Evolutionary conservation across 2,797 vertebrate species (phyloP).

Genomic region (Austrolebias charrua): DNA sequence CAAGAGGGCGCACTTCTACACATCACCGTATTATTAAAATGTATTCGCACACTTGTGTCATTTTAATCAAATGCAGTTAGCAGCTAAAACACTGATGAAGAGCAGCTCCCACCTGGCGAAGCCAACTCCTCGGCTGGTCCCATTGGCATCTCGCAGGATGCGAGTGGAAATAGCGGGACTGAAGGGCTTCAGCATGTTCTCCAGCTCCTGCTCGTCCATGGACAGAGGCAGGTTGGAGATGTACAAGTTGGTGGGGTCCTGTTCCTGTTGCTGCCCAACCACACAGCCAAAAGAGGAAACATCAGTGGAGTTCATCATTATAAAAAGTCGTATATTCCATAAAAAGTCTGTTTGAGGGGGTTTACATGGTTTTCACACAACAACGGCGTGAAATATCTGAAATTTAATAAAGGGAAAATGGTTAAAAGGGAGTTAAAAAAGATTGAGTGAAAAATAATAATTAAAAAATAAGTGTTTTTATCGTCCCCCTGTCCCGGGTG

Average conservation of each 20-base stretch:
- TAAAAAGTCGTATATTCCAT: too few species aligned
- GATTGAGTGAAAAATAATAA: too few species aligned
- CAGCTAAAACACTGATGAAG: neutral
- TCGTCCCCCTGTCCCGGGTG: too few species aligned
- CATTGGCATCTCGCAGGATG: constrained; percentile 89
- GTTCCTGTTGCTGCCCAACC: constrained; percentile 89
- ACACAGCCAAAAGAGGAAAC: constrained; percentile 5
- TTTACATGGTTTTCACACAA: neutral
- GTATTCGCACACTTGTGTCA: neutral
- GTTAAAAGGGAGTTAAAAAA: too few species aligned
- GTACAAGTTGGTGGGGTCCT: constrained; percentile 96
- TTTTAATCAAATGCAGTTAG: neutral
- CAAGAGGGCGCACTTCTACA: constrained; percentile 50
- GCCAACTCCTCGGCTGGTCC: constrained; percentile 92
- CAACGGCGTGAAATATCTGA: too few species aligned
- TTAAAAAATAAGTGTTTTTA: too few species aligned
- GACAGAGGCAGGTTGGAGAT: constrained; percentile 93
- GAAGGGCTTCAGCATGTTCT: constrained; percentile 93
- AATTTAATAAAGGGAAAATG: too few species aligned
- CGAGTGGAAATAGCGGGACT: constrained; percentile 95
- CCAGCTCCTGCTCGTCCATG: constrained; percentile 94
- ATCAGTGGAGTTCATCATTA: too few species aligned
- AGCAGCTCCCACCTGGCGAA: constrained; percentile 87
- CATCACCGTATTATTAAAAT: neutral
- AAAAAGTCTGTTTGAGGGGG: neutral